These are phyloP conservation scores for Camponotus fellah DNA, from an alignment of 2,888 invertebrate species.

Conservation along the genomic window DNA sequence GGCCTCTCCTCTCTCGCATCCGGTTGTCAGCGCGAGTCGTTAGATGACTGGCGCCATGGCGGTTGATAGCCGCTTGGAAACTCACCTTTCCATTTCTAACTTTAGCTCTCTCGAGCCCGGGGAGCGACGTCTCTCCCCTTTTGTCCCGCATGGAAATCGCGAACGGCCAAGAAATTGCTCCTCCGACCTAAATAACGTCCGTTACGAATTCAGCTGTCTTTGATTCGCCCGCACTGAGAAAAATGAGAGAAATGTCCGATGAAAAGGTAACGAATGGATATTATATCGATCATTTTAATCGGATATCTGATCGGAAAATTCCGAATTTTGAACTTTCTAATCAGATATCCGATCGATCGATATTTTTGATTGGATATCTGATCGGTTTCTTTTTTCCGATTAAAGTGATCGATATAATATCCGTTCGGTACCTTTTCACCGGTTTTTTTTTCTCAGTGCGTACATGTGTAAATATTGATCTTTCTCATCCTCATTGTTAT, in stretches of 20 bases:
- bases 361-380: no score
- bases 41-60: slow-evolving; percentile 76
- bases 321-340: no score
- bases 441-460: no score
- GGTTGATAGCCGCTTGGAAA: slow-evolving; percentile 65
- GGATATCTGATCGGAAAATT: no score
- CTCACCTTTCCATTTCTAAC: slow-evolving; percentile 71
- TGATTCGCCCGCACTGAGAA: no score
- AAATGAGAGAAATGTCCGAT: no score
- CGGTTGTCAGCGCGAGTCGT: slow-evolving; percentile 83
- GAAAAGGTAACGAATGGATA: no score
- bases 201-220: neutral
- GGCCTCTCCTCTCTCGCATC: slow-evolving; percentile 81
- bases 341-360: no score
- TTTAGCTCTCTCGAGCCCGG: slow-evolving; percentile 52
- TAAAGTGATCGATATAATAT: no score
- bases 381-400: no score
- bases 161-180: slow-evolving; percentile 41
- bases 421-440: no score
- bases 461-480: neutral
- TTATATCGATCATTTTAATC: no score
- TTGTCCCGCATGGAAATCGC: slow-evolving; percentile 47
- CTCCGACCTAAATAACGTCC: slow-evolving; percentile 1
- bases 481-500: neutral
- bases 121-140: slow-evolving; percentile 55